phyloP scores from a whole-genome alignment of 92 coral and sea anemone species.

The Actinernus sp. region DNA sequence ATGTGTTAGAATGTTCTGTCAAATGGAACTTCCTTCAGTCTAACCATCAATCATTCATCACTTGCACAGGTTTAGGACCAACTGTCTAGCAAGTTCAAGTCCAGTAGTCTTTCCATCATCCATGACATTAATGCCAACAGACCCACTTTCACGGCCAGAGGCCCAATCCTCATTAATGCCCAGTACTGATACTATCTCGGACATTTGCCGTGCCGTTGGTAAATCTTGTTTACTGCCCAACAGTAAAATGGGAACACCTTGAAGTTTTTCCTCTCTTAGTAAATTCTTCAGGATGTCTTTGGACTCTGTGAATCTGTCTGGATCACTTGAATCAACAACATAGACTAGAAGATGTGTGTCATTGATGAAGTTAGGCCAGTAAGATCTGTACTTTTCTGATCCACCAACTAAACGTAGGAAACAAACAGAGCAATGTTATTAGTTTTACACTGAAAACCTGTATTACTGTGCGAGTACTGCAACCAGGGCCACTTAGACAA shows the following conservation, averaged over 20 bases:
- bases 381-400: conserved; percentile 69
- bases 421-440: background rate
- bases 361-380: conserved; percentile 91
- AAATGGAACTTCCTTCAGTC: too few species aligned
- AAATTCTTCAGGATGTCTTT: conserved; percentile 61
- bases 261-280: conserved; percentile 62
- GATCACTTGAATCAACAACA: conserved; percentile 75
- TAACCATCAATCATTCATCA: too few species aligned
- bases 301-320: conserved; percentile 72
- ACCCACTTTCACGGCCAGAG: conserved; percentile 31
- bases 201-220: conserved; percentile 55
- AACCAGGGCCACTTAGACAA: too few species aligned
- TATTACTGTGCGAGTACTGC: too few species aligned
- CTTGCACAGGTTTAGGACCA: conserved; percentile 62
- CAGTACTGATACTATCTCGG: conserved; percentile 61
- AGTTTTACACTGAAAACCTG: too few species aligned
- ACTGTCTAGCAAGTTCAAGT: conserved; percentile 60
- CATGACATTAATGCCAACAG: conserved; percentile 68
- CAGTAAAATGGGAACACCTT: conserved; percentile 80
- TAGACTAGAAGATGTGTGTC: conserved; percentile 75
- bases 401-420: conserved; percentile 84
- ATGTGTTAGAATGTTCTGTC: too few species aligned
- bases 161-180: conserved; percentile 35
- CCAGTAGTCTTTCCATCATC: conserved; percentile 53
- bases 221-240: conserved; percentile 81